phyloP scores from a whole-genome alignment of 2,888 invertebrate genomes.

The Tryphoninae sp. region DNA sequence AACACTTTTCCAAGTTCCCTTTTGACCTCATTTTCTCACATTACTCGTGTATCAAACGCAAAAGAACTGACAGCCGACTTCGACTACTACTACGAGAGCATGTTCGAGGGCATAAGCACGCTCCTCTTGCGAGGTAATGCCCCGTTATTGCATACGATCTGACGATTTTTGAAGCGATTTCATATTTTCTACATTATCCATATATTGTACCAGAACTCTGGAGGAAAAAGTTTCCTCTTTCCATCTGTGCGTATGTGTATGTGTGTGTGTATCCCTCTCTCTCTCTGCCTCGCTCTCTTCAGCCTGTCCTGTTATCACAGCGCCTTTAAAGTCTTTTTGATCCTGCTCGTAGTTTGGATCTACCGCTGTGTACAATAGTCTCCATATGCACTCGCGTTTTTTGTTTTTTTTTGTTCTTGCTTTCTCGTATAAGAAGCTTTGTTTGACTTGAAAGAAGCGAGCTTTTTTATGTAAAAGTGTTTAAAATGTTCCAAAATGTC shows the following conservation, averaged over 20 bases:
- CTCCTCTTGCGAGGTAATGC: constrained; percentile 69
- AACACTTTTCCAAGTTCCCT: constrained; percentile 65
- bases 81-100: background rate
- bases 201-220: constrained; percentile 18
- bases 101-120: constrained; percentile 2
- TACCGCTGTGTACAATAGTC: background rate
- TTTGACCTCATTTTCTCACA: constrained; percentile 37
- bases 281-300: constrained; percentile 13
- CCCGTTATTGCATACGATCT: constrained; percentile 75
- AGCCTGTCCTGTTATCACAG: constrained; percentile 31
- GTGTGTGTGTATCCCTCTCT: background rate
- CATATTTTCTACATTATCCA: constrained; percentile 74
- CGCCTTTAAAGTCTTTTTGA: constrained; percentile 20
- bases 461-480: no score
- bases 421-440: background rate
- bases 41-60: constrained; percentile 17
- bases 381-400: background rate
- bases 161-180: constrained; percentile 75
- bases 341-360: background rate
- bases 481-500: no score
- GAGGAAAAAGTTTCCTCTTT: constrained; percentile 11
- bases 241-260: constrained; percentile 12
- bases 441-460: background rate
- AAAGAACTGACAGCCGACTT: constrained; percentile 62
- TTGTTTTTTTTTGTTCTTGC: background rate